Conservation (phyloP, 2,888 invertebrate genomes). For the Erebia palarica region DNA sequence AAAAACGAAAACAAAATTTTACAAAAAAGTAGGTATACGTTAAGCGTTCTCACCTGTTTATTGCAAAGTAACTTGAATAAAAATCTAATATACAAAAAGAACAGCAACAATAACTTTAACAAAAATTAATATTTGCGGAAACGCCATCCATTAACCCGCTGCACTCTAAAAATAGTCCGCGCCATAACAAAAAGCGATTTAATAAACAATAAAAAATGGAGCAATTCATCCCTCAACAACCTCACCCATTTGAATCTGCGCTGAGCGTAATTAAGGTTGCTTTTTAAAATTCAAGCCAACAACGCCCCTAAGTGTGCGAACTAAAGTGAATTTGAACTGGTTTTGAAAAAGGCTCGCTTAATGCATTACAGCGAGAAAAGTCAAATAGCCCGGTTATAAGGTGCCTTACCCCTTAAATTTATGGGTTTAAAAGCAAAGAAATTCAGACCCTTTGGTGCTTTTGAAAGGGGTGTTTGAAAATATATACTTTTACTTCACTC, state of each 20-base stretch:
- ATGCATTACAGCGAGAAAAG: constrained; percentile 60
- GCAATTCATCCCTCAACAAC: constrained; percentile 34
- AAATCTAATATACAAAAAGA: not conserved
- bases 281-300: constrained; percentile 41
- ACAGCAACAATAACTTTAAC: constrained; percentile 12
- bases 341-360: constrained; percentile 62
- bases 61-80: too few relatives aligned
- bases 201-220: constrained; percentile 37
- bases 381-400: constrained; percentile 53
- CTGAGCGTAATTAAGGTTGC: constrained; percentile 44
- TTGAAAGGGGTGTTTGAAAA: constrained; percentile 9
- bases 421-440: constrained; percentile 44
- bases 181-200: constrained; percentile 31
- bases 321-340: constrained; percentile 57
- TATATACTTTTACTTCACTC: not conserved
- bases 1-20: too few relatives aligned
- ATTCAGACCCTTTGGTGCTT: constrained; percentile 18
- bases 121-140: not conserved
- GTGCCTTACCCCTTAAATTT: constrained; percentile 56
- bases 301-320: constrained; percentile 22
- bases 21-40: too few relatives aligned
- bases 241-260: constrained; percentile 36
- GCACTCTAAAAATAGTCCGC: constrained; percentile 16
- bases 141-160: constrained; percentile 6
- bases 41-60: too few relatives aligned